A percentile compares a stretch with the other conserved stretches of the same genome.
These are phyloP conservation scores for Rhynchophorus ferrugineus DNA, from an alignment of 1,140 invertebrate genomes.

Conservation along the genomic window DNA sequence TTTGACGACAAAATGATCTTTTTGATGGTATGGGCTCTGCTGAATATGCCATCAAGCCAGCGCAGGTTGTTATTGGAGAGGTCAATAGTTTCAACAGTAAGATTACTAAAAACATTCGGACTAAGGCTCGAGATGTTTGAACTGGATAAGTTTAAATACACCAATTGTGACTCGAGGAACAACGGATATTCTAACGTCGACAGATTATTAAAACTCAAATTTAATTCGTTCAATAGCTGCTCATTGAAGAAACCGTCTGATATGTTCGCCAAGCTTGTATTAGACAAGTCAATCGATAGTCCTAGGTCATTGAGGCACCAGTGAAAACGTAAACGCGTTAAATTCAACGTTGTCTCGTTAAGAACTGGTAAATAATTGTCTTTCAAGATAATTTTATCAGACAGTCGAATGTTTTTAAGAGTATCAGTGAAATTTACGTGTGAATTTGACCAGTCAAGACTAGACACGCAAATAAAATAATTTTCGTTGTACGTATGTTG, in stretches of 20 bases:
- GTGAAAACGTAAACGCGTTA: background rate
- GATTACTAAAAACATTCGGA: constrained; percentile 3
- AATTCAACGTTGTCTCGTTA: background rate
- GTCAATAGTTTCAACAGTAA: background rate
- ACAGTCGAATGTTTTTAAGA: background rate
- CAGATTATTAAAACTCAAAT: constrained; percentile 13
- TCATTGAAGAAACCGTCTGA: constrained; percentile 1
- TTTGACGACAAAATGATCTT: background rate
- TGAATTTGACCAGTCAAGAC: constrained; percentile 3
- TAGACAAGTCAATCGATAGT: constrained; percentile 2
- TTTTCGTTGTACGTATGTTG: background rate
- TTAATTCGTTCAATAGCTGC: background rate
- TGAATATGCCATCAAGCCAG: constrained; percentile 1
- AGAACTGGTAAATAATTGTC: background rate
- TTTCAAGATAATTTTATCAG: background rate
- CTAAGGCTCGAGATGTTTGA: constrained; percentile 1
- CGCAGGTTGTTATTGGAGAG: constrained; percentile 8
- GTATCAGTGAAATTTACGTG: background rate
- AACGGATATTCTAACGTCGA: background rate
- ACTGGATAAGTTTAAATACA: background rate
- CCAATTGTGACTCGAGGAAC: background rate
- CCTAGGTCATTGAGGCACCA: background rate
- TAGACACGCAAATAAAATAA: constrained; percentile 4
- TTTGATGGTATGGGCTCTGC: background rate
- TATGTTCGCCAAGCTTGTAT: background rate